Base-by-base conservation (phyloP, 2,113 vertebrate species). In the Peromyscus californicus region DNA sequence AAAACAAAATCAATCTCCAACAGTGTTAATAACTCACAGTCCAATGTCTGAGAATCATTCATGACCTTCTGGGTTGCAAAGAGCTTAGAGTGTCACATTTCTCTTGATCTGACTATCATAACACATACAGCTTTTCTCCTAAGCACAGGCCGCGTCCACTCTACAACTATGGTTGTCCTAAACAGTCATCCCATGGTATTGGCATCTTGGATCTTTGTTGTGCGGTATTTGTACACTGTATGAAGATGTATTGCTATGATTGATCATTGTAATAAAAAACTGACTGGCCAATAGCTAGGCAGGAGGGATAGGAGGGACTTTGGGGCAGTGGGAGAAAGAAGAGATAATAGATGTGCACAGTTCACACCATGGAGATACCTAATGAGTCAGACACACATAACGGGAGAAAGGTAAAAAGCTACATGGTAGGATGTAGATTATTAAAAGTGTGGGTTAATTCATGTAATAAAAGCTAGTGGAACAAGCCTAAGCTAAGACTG, bases 221-320 rank as follows among this genome's bases (percentile, higher is more conserved):
- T 33, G 67, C 31, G 13, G 5, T 69, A 69, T 69, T 16, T 69
- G 67, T 69, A 33, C 33, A 69, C 67, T 36, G 0, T 69, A 69
- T 69, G 36, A 70, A 70, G 69, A 70, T n/a, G 33, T 19, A 36
- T 70, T 70, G 7, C 15, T 70, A 2, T n/a, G 36, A n/a, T 17
- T n/a, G 36, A n/a, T 17, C 0, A 0, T 36, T n/a, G 3, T n/a
- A n/a, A 7, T 19, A n/a, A 19, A 70, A n/a, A n/a, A 16, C 7
- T 17, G 69, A 70, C 36, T n/a, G 36, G 69, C 16, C 69, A 70
- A n/a, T 70, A 70, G 16, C 36, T n/a, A 4, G 7, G 69, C 33
- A 70, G 69, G 69, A n/a, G 2, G 36, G 33, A 70, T 70, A n/a
- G 7, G 1, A 6, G 22, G 22, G 69, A n/a, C 33, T n/a, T n/a